A percentile compares a stretch with the other conserved stretches of the same genome.
phyloP scores from a whole-genome alignment of 2,113 vertebrate species.

The Zeus faber region DNA sequence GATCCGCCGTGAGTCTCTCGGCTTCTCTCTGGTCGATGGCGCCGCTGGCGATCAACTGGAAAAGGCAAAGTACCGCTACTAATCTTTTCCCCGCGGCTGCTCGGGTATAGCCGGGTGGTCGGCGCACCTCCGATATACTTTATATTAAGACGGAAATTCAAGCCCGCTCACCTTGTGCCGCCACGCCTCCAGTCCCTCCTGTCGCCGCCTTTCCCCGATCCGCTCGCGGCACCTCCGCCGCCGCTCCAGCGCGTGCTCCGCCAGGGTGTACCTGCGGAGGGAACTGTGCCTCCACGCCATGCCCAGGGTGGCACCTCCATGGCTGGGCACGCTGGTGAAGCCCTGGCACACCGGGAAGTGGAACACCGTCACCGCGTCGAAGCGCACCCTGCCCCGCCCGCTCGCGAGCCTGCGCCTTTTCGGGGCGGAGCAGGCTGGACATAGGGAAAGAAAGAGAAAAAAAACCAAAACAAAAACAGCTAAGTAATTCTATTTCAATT shows the following conservation, averaged over 20 bases:
- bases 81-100: too few species aligned
- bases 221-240: constrained; percentile 68
- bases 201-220: constrained; percentile 73
- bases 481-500: too few species aligned
- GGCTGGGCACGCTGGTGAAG: constrained; percentile 89
- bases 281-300: constrained; percentile 82
- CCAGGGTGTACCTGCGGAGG: constrained; percentile 79
- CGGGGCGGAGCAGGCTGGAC: constrained; percentile 81
- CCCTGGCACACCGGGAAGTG: constrained; percentile 91
- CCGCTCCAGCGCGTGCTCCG: constrained; percentile 81
- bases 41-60: constrained; percentile 76
- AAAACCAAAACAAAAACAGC: constrained; percentile 1
- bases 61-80: too few species aligned
- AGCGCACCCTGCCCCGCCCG: constrained; percentile 73
- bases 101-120: too few species aligned
- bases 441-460: constrained; percentile 2
- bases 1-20: constrained; percentile 76
- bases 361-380: constrained; percentile 84
- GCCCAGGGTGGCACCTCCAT: constrained; percentile 86
- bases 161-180: constrained; percentile 75
- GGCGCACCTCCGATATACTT: too few species aligned
- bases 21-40: constrained; percentile 72
- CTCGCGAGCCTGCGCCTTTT: constrained; percentile 76
- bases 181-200: constrained; percentile 76
- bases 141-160: too few species aligned